These are phyloP conservation scores for Neosilurus mollespiculum DNA, from an alignment of 2,797 vertebrate species.

Conservation along the genomic window DNA sequence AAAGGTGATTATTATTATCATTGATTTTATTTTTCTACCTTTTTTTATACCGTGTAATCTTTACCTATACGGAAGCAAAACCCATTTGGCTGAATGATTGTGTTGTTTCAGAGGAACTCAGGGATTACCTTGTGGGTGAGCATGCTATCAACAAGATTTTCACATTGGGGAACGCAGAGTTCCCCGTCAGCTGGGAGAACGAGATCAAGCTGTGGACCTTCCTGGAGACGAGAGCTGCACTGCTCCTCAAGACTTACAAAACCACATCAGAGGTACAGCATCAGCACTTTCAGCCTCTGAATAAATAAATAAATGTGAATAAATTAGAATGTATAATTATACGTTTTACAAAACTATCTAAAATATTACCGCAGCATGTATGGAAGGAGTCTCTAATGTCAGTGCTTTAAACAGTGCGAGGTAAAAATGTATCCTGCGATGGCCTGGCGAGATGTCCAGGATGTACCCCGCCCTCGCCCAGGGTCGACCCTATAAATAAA, in stretches of 20 bases:
- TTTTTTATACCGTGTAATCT: too few species aligned
- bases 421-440: too few species aligned
- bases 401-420: not conserved
- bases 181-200: conserved; percentile 98
- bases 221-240: conserved; percentile 90
- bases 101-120: conserved; percentile 83
- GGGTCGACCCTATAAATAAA: too few species aligned
- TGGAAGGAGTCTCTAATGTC: not conserved
- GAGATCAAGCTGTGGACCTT: conserved; percentile 98
- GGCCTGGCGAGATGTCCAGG: too few species aligned
- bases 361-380: not conserved
- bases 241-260: conserved; percentile 95
- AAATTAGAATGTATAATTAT: too few species aligned
- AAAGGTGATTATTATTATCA: too few species aligned
- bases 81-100: too few species aligned
- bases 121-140: conserved; percentile 90
- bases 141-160: conserved; percentile 92
- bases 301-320: too few species aligned
- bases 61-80: too few species aligned
- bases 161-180: conserved; percentile 91
- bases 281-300: not conserved
- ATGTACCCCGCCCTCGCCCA: too few species aligned
- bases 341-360: too few species aligned
- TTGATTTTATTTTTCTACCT: too few species aligned
- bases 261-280: conserved; percentile 84